Conservation (phyloP, 2,888 invertebrate genomes). For the Drosophila diplacantha region DNA sequence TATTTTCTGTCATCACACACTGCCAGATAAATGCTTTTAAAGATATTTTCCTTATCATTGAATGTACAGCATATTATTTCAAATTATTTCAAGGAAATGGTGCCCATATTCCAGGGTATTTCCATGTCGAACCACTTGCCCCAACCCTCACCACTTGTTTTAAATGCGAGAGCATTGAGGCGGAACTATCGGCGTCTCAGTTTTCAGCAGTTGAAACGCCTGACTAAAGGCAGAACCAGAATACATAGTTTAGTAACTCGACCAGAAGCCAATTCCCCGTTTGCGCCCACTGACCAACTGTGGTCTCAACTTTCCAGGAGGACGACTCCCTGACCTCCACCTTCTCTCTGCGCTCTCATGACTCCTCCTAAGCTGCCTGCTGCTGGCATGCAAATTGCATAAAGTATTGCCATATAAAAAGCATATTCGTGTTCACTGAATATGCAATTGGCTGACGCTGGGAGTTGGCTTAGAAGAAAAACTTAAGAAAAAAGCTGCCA, state of each 20-base stretch:
- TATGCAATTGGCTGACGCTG: slow-evolving; percentile 53
- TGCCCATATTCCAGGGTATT: slow-evolving; percentile 33
- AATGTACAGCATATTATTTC: background rate
- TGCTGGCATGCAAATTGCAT: slow-evolving; percentile 66
- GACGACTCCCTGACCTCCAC: slow-evolving; percentile 11
- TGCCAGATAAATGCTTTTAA: background rate
- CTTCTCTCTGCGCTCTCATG: background rate
- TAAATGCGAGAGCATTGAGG: slow-evolving; percentile 50
- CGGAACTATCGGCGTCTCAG: slow-evolving; percentile 62
- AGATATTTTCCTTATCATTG: background rate
- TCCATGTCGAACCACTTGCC: slow-evolving; percentile 28
- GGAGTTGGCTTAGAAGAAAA: slow-evolving; percentile 24
- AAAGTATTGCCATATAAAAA: slow-evolving; percentile 66
- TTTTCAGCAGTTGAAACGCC: slow-evolving; percentile 46
- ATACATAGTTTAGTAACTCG: slow-evolving; percentile 5
- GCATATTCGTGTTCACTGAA: slow-evolving; percentile 71
- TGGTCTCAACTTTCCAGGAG: slow-evolving; percentile 55
- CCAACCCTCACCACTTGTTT: slow-evolving; percentile 44
- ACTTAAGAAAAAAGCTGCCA: slow-evolving; percentile 19
- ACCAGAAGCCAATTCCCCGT: slow-evolving; percentile 18
- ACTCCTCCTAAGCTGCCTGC: slow-evolving; percentile 34
- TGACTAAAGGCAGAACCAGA: slow-evolving; percentile 21
- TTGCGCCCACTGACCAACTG: slow-evolving; percentile 48
- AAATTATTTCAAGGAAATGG: background rate
- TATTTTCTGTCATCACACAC: background rate